Conservation (phyloP, 2,888 invertebrate genomes). For the Hedychridium roseum region DNA sequence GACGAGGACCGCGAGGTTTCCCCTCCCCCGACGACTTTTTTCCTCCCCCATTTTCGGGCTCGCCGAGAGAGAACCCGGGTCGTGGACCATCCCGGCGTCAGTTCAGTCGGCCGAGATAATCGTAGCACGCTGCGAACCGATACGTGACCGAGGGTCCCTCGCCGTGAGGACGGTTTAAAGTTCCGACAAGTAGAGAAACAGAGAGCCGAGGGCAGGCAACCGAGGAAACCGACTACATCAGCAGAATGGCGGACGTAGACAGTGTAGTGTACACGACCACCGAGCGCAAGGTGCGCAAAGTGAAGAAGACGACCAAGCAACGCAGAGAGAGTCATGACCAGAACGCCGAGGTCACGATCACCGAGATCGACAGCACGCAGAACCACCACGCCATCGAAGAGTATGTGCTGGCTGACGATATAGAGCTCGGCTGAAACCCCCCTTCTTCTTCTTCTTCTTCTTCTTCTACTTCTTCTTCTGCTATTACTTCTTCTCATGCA, state of each 20-base stretch:
- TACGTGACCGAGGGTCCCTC: too few species aligned
- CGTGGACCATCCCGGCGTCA: too few species aligned
- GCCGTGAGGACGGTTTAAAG: too few species aligned
- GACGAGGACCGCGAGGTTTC: too few species aligned
- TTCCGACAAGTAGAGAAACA: conserved; percentile 8
- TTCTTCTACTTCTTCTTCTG: background rate
- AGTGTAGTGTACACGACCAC: conserved; percentile 86
- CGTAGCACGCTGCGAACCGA: too few species aligned
- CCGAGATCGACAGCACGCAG: conserved; percentile 78
- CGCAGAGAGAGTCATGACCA: conserved; percentile 81
- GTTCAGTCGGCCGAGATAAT: too few species aligned
- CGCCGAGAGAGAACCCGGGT: too few species aligned
- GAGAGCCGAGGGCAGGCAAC: conserved; percentile 1
- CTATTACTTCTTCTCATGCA: background rate
- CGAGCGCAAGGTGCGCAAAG: conserved; percentile 87
- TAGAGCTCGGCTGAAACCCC: conserved; percentile 6
- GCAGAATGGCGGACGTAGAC: conserved; percentile 88
- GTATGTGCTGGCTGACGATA: conserved; percentile 78
- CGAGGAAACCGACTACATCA: background rate
- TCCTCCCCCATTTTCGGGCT: too few species aligned
- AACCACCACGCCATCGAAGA: conserved; percentile 76
- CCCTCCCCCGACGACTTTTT: too few species aligned
- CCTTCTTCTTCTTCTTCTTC: background rate
- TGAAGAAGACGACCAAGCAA: conserved; percentile 86
- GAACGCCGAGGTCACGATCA: conserved; percentile 79